These are phyloP conservation scores for Phylloscopus trochilus DNA, from an alignment of 2,113 vertebrate genomes.

Conservation along the genomic window DNA sequence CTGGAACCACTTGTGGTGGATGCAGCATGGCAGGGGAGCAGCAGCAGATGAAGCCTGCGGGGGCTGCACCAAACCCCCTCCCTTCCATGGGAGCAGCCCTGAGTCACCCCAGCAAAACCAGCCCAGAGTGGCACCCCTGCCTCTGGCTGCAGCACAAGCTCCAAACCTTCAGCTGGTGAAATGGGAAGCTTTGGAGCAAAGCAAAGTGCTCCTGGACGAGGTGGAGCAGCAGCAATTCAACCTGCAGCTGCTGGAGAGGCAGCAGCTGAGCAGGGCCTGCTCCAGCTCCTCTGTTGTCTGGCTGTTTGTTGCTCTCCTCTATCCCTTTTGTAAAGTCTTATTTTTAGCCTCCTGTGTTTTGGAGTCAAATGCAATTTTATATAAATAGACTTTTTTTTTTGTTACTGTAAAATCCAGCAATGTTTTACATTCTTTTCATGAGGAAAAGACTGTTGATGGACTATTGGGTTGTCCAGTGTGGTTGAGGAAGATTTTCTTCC, in stretches of 20 bases:
- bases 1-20: neutral
- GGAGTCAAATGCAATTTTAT: no score
- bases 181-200: neutral
- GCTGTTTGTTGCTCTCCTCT: no score
- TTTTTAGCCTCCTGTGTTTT: no score
- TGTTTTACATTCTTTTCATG: no score
- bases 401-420: no score
- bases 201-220: neutral
- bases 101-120: neutral
- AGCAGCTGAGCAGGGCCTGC: neutral
- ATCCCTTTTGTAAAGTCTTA: no score
- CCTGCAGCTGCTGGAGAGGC: neutral
- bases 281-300: neutral
- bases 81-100: neutral
- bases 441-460: no score
- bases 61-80: neutral
- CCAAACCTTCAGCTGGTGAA: neutral
- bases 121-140: fast-evolving
- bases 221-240: neutral
- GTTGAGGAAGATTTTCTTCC: no score
- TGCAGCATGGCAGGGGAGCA: fast-evolving
- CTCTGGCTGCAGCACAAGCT: neutral
- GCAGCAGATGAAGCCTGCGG: fast-evolving
- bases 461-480: no score
- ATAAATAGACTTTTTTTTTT: no score